phyloP scores from a whole-genome alignment of 23 tunicate species.

The Styela plicata region DNA sequence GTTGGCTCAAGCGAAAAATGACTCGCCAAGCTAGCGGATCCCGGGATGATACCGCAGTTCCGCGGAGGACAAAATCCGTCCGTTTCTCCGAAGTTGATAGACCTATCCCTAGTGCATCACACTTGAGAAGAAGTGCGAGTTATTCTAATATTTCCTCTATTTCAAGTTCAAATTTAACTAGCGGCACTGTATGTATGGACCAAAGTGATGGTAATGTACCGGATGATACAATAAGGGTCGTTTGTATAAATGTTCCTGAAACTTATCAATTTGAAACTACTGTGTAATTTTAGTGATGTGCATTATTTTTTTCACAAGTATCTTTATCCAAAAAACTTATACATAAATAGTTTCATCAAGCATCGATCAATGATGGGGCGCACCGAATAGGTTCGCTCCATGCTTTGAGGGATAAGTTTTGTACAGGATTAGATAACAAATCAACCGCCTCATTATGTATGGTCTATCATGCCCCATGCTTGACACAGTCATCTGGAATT shows the following conservation, averaged over 20 bases:
- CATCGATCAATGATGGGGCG: too few relatives aligned
- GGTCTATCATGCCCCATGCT: too few relatives aligned
- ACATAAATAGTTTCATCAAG: too few relatives aligned
- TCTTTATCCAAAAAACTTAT: too few relatives aligned
- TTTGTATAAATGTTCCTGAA: not conserved
- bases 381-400: too few relatives aligned
- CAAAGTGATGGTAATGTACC: not conserved
- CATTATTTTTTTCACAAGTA: too few relatives aligned
- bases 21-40: not conserved
- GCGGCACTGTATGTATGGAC: not conserved
- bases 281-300: too few relatives aligned
- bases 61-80: slow-evolving; percentile 8
- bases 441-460: too few relatives aligned
- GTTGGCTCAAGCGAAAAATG: not conserved
- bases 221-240: not conserved
- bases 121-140: not conserved
- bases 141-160: not conserved
- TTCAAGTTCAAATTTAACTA: not conserved
- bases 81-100: slow-evolving; percentile 1
- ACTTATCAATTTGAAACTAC: slow-evolving; percentile 11
- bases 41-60: not conserved
- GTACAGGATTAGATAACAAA: too few relatives aligned
- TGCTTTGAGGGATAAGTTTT: too few relatives aligned
- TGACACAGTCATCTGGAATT: too few relatives aligned
- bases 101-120: not conserved